Evolutionary conservation across 2,113 vertebrate species (phyloP), one percentile per base, ranked within the genome.

Genomic region (Trogon melanurus): DNA sequence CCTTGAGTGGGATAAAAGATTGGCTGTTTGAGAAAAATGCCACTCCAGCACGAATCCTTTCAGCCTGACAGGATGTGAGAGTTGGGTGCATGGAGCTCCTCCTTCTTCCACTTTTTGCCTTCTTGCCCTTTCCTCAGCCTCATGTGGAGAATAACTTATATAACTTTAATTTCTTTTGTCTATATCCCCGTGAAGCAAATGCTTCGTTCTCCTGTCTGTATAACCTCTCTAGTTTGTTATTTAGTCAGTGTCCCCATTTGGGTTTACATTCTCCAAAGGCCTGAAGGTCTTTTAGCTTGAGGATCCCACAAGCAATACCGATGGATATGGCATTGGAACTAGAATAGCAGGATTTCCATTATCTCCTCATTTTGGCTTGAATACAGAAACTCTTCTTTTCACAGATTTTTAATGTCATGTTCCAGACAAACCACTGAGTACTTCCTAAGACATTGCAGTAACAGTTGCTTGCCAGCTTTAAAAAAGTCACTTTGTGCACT

Each of bases 161-260:
- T 32, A 56, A 27, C 6, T 72, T 79, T 15, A 21, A 79, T 82
- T 94, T 72, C 20, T 57, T 51, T 16, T 27, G 30, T 51, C 47
- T 64, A 17, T 72, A 47, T 26, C 21, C 10, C 4, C 15, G 27
- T 58, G 44, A 82, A 82, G 7, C 3, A 20, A 44, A 14, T 13
- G 27, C 13, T 58, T 76, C 30, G 32, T 64, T 45, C 29, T 5
- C 19, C 25, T 75, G 48, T n/a, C 20, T 32, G 4, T 27, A 16
- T 27, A 10, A 61, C 7, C 7, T 41, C 50, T 54, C 41, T 58
- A 27, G 36, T 51, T 54, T 54, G 6, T 47, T 44, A 26, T 54
- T 69, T 53, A 50, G 2, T 19, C 16, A 13, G 16, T 53, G 19
- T 2, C 8, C 3, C 16, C 1, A 0, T 27, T 58, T 0, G 0